Conservation (phyloP, 2,888 invertebrate genomes). For the Orgyia antiqua region DNA sequence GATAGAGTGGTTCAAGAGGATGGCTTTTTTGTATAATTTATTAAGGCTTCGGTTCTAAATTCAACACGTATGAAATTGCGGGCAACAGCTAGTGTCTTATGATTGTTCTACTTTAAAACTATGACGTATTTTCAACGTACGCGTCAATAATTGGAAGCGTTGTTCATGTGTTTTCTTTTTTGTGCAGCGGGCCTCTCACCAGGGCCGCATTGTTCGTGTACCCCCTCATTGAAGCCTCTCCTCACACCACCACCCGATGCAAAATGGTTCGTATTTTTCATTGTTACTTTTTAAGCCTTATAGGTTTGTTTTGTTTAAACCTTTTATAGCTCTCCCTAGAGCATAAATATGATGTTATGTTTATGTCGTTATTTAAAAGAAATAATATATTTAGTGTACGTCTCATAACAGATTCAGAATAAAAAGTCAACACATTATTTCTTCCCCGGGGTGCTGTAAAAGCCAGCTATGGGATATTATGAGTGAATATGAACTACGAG, state of each 20-base stretch:
- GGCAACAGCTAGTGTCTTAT: too few relatives aligned
- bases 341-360: constrained; percentile 69
- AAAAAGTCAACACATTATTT: too few relatives aligned
- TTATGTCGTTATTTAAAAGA: constrained; percentile 57
- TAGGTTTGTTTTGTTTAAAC: constrained; percentile 75
- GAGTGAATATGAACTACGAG: too few relatives aligned
- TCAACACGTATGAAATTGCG: too few relatives aligned
- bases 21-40: too few relatives aligned
- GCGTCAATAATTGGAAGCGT: constrained; percentile 75
- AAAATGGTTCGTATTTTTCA: constrained; percentile 78
- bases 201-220: constrained; percentile 63
- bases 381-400: too few relatives aligned
- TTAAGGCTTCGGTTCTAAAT: too few relatives aligned
- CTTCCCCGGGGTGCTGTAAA: too few relatives aligned
- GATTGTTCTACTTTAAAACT: too few relatives aligned
- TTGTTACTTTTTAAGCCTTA: constrained; percentile 76
- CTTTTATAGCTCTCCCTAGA: constrained; percentile 66
- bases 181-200: constrained; percentile 64
- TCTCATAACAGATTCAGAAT: too few relatives aligned
- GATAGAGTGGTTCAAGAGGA: too few relatives aligned
- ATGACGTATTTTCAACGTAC: constrained; percentile 57
- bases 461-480: too few relatives aligned
- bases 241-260: constrained; percentile 46
- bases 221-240: constrained; percentile 36
- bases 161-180: constrained; percentile 69